phyloP scores from a whole-genome alignment of 1,140 invertebrate species.

The Procambarus virginalis region DNA sequence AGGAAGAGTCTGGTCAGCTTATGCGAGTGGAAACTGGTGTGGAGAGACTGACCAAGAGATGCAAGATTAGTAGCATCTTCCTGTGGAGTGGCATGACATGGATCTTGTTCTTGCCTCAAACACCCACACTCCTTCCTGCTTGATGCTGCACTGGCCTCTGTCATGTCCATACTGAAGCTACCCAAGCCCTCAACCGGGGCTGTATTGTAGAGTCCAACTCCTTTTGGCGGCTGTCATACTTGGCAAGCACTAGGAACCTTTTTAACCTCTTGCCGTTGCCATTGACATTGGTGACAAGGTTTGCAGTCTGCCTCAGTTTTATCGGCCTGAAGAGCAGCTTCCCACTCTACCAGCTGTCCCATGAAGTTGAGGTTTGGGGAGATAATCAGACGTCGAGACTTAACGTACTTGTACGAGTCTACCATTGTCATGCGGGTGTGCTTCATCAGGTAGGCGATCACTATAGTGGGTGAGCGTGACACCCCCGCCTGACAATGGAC shows the following conservation, averaged over 20 bases:
- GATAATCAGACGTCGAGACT: conserved; percentile 90
- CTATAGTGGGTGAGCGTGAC: conserved; percentile 93
- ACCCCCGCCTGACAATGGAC: conserved; percentile 97
- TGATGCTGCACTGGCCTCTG: background rate
- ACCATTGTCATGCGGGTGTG: conserved; percentile 89
- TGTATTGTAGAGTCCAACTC: background rate
- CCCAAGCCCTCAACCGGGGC: background rate
- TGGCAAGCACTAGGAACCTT: conserved; percentile 69
- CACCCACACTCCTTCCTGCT: conserved; percentile 31
- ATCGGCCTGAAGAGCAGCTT: conserved; percentile 80
- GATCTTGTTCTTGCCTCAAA: background rate
- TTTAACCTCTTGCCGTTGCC: conserved; percentile 72
- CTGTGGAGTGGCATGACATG: background rate
- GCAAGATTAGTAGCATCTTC: conserved; percentile 3
- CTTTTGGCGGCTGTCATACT: conserved; percentile 63
- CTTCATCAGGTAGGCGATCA: conserved; percentile 95
- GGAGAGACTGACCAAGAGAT: conserved; percentile 23
- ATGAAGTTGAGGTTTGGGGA: conserved; percentile 98
- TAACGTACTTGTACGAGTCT: conserved; percentile 92
- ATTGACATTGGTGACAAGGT: conserved; percentile 77
- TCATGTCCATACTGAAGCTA: conserved; percentile 8
- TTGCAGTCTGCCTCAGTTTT: conserved; percentile 70
- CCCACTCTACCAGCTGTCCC: conserved; percentile 92
- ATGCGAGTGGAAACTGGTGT: conserved; percentile 27
- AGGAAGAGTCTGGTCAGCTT: conserved; percentile 23